A percentile compares a stretch with the other conserved stretches of the same genome.
phyloP scores from a whole-genome alignment of 2,113 vertebrate species.

The Microcebus jonahi region DNA sequence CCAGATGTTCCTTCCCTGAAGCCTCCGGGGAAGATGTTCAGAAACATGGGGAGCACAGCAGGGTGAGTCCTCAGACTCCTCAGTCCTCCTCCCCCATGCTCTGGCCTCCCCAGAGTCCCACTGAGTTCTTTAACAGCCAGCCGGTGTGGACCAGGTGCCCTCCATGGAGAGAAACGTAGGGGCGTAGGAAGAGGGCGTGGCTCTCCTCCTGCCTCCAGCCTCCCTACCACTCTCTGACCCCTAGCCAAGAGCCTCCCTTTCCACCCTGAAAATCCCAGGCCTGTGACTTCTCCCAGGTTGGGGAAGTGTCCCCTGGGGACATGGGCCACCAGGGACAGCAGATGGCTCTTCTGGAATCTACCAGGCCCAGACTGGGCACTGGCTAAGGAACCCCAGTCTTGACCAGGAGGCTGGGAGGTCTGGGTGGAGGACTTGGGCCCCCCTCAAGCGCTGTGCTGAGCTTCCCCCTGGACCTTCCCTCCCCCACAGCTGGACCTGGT shows the following conservation, averaged over 20 bases:
- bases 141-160: background rate
- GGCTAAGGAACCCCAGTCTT: background rate
- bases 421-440: background rate
- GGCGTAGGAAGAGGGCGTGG: too few relatives aligned
- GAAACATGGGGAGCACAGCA: background rate
- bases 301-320: background rate
- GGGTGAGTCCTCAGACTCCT: background rate
- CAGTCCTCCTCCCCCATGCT: too few relatives aligned
- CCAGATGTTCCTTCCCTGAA: background rate
- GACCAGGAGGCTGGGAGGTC: background rate
- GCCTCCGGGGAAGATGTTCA: background rate
- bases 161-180: background rate
- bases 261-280: background rate
- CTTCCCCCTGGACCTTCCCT: background rate
- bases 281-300: background rate
- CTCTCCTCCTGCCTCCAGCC: background rate
- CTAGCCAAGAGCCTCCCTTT: background rate
- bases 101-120: background rate
- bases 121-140: background rate
- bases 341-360: background rate
- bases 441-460: background rate
- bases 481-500: background rate
- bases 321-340: background rate
- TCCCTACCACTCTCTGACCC: background rate
- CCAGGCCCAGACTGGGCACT: background rate